Evolutionary conservation across 92 coral and sea anemone genomes (phyloP), one percentile per base, ranked within the genome.

Genomic region (Bergia sp.): DNA sequence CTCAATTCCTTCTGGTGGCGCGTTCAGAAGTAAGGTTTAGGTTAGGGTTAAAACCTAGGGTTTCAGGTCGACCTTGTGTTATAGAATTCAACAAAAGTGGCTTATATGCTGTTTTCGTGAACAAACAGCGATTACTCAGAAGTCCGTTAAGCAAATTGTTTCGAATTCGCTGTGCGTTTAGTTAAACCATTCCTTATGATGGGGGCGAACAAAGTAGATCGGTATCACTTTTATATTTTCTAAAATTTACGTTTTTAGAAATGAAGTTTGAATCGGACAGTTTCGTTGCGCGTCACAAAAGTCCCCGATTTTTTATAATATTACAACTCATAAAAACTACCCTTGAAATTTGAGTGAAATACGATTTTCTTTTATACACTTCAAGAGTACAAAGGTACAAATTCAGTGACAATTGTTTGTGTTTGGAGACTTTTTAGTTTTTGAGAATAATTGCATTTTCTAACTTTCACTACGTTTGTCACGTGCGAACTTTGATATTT

Each of bases 11-110:
- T 74, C 78, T 74, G 78, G 78, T 29, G 11, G 78, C 45, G 78
- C 78, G 78, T 74, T 74, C 13, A 0, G 78, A 74, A 74, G 78
- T 5, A 74, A 74, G 78, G 78, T 74, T 74, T 12, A 74, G 16
- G 78, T 74, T 74, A 74, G 78, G 78, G 78, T 73, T 73, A 73
- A 73, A 73, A 73, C 3, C 77, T 73, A 73, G 44, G 77, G 77
- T 73, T 73, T 73, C 77, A 73, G 12, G 77, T 73, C 77, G 77
- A 73, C 77, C 77, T 73, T 4, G 77, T 73, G 16, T 73, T 3
- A 73, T 10, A 23, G 12, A 37, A 73, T 73, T 3, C 11, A 73
- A 73, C 11, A 73, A 73, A 73, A 74, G 78, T 74, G 15, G 47
- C 78, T 74, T 1, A 37, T 74, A 5, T 38, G 78, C 78, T 12